Evolutionary conservation across 2,113 vertebrate species (phyloP).

Genomic region (Mohoua ochrocephala): DNA sequence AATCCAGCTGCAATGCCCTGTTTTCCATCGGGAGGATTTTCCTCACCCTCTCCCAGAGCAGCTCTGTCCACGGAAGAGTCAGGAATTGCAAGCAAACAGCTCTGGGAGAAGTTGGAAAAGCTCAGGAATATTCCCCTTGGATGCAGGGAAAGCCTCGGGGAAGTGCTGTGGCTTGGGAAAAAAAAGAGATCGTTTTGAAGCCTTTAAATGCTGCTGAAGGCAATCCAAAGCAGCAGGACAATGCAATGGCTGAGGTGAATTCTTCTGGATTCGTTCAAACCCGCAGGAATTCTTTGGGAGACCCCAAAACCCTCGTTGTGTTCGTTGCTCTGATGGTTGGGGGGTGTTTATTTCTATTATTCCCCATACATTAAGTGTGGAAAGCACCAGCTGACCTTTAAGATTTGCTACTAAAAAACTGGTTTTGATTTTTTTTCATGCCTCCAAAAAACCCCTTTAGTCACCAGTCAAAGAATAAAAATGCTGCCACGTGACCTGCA

Average conservation of each 20-base stretch:
- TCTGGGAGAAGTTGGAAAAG: not conserved
- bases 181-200: not conserved
- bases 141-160: not conserved
- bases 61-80: rapidly evolving
- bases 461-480: not conserved
- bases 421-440: not conserved
- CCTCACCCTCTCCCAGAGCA: not conserved
- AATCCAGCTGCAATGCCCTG: not conserved
- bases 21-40: not conserved
- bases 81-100: not conserved
- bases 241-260: not conserved
- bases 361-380: not conserved
- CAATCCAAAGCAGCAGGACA: not conserved
- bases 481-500: not conserved
- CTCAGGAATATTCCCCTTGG: not conserved
- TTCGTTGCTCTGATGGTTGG: not conserved
- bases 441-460: not conserved
- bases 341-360: not conserved
- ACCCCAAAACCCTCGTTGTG: not conserved
- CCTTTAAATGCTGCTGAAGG: not conserved
- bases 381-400: not conserved
- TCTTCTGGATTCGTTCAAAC: not conserved
- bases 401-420: not conserved
- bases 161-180: not conserved
- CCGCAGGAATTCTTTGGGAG: not conserved